These are phyloP conservation scores for Digitonthophagus gazella DNA, from an alignment of 2,888 invertebrate species.

Conservation along the genomic window DNA sequence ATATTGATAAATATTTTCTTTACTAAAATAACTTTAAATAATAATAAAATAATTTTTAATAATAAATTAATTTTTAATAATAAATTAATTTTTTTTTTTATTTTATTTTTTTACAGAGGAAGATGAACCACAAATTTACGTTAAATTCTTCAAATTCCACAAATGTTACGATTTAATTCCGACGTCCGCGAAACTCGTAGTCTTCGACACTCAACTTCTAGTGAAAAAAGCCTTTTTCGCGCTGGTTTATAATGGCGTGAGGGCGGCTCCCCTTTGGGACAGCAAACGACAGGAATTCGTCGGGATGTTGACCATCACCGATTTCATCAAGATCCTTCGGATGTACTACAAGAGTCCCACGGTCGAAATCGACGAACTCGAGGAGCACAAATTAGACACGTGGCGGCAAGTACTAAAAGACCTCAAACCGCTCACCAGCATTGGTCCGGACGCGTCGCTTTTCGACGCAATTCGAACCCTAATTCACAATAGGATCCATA, in stretches of 20 bases:
- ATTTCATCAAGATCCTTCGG: constrained; percentile 97
- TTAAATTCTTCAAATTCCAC: constrained; percentile 99
- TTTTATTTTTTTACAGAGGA: constrained; percentile 72
- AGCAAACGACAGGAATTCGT: constrained; percentile 87
- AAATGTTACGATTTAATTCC: constrained; percentile 99
- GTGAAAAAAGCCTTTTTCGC: constrained; percentile 99
- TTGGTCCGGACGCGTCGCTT: constrained; percentile 88
- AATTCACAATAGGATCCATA: constrained; percentile 91
- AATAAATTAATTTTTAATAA: not conserved
- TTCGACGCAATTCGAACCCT: constrained; percentile 92
- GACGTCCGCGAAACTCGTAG: constrained; percentile 97
- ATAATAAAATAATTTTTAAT: too few relatives aligned
- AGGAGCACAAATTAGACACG: constrained; percentile 94
- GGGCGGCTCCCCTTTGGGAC: constrained; percentile 98
- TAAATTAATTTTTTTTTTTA: not conserved
- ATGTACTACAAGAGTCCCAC: constrained; percentile 95
- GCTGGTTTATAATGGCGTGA: constrained; percentile 95
- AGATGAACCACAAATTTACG: constrained; percentile 95
- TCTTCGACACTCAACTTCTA: constrained; percentile 97
- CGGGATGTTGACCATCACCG: constrained; percentile 98
- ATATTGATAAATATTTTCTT: not conserved
- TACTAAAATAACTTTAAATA: too few relatives aligned
- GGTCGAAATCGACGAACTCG: constrained; percentile 92
- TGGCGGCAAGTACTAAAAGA: constrained; percentile 92
- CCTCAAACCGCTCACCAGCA: constrained; percentile 83